Base-by-base conservation (phyloP, 2,888 invertebrate genomes). In the Cryptocephalus moraei region DNA sequence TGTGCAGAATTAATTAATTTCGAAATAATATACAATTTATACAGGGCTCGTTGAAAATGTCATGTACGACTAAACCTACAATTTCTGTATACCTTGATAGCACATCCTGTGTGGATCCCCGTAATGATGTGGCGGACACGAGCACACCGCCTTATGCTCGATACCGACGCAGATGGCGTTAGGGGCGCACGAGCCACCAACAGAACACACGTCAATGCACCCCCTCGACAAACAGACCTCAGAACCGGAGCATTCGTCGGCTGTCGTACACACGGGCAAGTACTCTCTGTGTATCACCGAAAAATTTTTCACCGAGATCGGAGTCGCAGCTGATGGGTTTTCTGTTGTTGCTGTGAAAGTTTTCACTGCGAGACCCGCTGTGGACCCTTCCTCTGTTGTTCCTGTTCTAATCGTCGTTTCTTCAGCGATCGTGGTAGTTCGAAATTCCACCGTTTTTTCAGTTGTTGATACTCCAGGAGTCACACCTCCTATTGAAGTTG, bases 171-270 rank as follows among this genome's bases (percentile, higher is more conserved):
- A 82, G 64, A 75, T 70, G 65, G 77, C 75, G 65, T 78, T 78
- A 63, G 74, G 69, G 66, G 75, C 77, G 73, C 83, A 83, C 44
- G 68, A 56, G 45, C 65, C 65, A 52, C 68, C 73, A 49, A 67
- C 62, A 63, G 71, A 73, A 70, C 84, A 84, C 59, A 80, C 78
- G 67, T 80, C 78, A 70, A 77, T 73, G 70, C 83, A 84, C 67
- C 73, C 71, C 72, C 77, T 78, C 61, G 73, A 73, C 59, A 76
- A 69, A 70, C 86, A 86, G 61, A 76, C 75, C 69, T 81, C 79
- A 61, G 75, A 73, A 62, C 72, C 72, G 55, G 75, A 70, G 68
- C 86, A 86, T 64, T 84, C 79, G 56, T 69, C 69, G 68, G 84
- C 78, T 62, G 70, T 71, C 62, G 73, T 74, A 74, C 86, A 86